phyloP scores from a whole-genome alignment of 2,797 vertebrate genomes.

The Enteromius mattozi region DNA sequence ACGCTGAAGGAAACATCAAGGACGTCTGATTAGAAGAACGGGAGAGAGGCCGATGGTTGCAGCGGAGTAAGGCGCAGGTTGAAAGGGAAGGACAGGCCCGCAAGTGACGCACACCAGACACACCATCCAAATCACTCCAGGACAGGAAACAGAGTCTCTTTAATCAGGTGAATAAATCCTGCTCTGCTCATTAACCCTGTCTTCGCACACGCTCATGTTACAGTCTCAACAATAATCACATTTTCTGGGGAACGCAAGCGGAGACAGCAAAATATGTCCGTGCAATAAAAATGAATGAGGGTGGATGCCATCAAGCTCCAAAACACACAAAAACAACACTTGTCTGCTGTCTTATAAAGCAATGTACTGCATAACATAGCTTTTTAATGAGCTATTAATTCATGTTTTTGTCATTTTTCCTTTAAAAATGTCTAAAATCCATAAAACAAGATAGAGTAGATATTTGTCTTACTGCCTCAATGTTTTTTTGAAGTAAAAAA shows the following conservation, averaged over 20 bases:
- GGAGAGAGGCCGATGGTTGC: constrained; percentile 20
- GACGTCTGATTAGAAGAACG: constrained; percentile 46
- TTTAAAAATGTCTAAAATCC: neutral
- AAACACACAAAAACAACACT: neutral
- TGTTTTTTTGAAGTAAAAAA: neutral
- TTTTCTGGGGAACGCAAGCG: neutral
- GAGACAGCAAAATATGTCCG: neutral
- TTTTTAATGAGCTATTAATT: neutral
- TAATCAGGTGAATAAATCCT: constrained; percentile 50
- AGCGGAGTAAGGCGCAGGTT: constrained; percentile 65
- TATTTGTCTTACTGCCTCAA: neutral
- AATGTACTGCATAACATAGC: neutral
- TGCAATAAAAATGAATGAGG: neutral
- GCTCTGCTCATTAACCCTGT: constrained; percentile 7
- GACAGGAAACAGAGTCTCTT: constrained; percentile 28
- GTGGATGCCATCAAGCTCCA: neutral
- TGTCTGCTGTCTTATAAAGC: neutral
- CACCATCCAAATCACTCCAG: neutral
- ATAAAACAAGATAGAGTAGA: neutral
- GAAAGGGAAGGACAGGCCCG: constrained; percentile 52
- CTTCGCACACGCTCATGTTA: constrained; percentile 26
- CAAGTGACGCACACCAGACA: neutral
- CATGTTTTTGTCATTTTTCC: neutral
- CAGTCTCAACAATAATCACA: constrained; percentile 29
- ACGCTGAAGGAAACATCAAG: constrained; percentile 24